Base-by-base conservation (phyloP, 2,113 vertebrate species). In the Tenrec ecaudatus region DNA sequence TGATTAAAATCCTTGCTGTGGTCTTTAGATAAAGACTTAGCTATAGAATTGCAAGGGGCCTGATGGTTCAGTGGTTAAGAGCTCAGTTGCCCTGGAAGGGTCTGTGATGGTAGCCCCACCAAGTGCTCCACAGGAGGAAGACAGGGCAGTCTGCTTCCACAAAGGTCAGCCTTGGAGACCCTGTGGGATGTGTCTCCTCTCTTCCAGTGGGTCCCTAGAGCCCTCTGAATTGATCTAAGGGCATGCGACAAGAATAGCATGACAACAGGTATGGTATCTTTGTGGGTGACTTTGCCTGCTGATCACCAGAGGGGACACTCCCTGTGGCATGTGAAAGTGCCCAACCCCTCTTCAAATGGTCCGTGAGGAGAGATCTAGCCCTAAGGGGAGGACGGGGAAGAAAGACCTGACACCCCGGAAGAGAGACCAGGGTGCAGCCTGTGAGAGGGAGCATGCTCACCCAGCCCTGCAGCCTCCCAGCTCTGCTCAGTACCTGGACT, bases 301-400 rank as follows among this genome's bases (percentile, higher is more conserved):
- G 0, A 0, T 2, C 23, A 14, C 2, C 0, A n/a, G 71, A 38
- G 14, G 5, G 6, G 0, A 0, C 19, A 1, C 25, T 6, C 15
- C 58, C 9, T 1, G 36, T 15, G 62, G 36, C 17, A 9, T 0
- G 7, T 15, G 25, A 62, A n/a, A n/a, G 16, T 31, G 14, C 6
- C 33, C n/a, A 31, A 4, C 19, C 31, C 10, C 8, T 60, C 4
- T 47, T 53, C 22, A 19, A 53, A 6, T 0, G 23, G 23, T 38
- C 47, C 33, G 81, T 8, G 62, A 9, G 62, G 85, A 57, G n/a
- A 6, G 1, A 15, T 0, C 4, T 3, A 10, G 19, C 2, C 11
- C 15, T 4, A 33, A n/a, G 27, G 38, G 23, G 85, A 10, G 47
- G 47, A 33, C 31, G 31, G 47, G 23, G 85, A 0, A n/a, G 58